Base-by-base conservation (phyloP, 2,888 invertebrate species). In the Portevinia maculata region DNA sequence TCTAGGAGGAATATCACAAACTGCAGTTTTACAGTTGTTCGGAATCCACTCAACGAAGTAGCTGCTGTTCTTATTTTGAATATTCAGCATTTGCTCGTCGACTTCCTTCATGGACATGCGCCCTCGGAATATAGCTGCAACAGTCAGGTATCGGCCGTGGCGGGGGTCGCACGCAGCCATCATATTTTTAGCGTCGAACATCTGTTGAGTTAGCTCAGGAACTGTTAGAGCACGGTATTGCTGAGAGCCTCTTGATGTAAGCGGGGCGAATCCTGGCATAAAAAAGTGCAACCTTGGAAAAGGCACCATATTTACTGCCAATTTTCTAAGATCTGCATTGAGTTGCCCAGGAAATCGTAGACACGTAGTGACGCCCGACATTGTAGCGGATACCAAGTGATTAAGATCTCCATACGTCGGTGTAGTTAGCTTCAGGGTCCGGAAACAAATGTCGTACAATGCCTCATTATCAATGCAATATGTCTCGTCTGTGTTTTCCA, bases 131-230 rank as follows among this genome's bases (percentile, higher is more conserved):
- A 97, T 96, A 86, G 97, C 96, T 55, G 97, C 97, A 1, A 97
- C 97, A 15, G 97, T 97, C 84, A 98, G 92, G 91, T 97, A 98
- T 86, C 97, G 94, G 79, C 97, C 97, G 91, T 97, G 97, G 71
- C 97, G 93, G 0, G 97, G 97, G 91, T 98, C 97, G 90, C 97
- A 97, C 5, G 97, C 97, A 52, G 97, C 97, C 97, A 97, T 98
- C 97, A 97, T 98, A 92, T 98, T 98, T 92, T 97, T 97, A 85
- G 97, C 96, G 91, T 98, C 97, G 91, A 98, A 98, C 96, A 96
- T 96, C 91, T 96, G 96, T 87, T 96, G 94, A 0, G 97, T 97
- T 78, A 98, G 93, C 90, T 98, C 98, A 9, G 97, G 97, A 0
- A 98, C 98, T 52, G 97, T 96, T 62, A 97, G 92, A 48, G 97